Evolutionary conservation across 30 jellyfish, hydroid and myxozoan genomes (phyloP).

Genomic region (Nemopilema nomurai): DNA sequence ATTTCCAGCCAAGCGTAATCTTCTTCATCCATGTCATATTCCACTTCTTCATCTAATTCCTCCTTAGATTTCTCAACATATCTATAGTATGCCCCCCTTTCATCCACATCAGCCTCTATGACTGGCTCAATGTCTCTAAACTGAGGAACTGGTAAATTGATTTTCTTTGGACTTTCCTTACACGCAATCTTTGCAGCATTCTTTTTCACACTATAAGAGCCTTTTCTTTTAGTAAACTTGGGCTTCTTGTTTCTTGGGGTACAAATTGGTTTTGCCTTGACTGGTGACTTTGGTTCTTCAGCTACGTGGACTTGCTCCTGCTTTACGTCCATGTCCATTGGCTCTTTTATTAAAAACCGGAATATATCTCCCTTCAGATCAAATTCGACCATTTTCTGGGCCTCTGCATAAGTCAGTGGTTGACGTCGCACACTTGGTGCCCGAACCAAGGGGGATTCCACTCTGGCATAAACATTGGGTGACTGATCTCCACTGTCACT

Average conservation of each 20-base stretch:
- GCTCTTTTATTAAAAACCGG: conserved; percentile 77
- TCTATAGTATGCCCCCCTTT: conserved; percentile 87
- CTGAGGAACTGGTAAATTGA: conserved; percentile 63
- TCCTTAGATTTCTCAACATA: conserved; percentile 88
- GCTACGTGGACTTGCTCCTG: conserved; percentile 48
- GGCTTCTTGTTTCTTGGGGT: conserved; percentile 65
- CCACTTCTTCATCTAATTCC: conserved; percentile 95
- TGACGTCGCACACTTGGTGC: conserved; percentile 85
- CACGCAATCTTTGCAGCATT: conserved; percentile 35
- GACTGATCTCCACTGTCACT: conserved; percentile 53
- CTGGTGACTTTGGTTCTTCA: conserved; percentile 58
- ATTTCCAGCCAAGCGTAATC: conserved; percentile 93
- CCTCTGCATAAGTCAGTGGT: conserved; percentile 96
- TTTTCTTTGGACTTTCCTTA: conserved; percentile 62
- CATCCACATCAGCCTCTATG: conserved; percentile 58
- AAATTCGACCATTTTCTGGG: conserved; percentile 96
- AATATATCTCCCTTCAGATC: conserved; percentile 85
- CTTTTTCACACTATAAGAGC: conserved; percentile 49
- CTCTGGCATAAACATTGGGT: conserved; percentile 51
- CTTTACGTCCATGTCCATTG: conserved; percentile 66
- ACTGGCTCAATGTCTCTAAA: conserved; percentile 57
- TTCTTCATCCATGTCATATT: conserved; percentile 99
- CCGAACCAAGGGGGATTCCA: conserved; percentile 89
- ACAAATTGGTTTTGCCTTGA: conserved; percentile 50
- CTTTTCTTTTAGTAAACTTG: conserved; percentile 69